Evolutionary conservation across 2,797 vertebrate species (phyloP), one percentile per base, ranked within the genome.

Genomic region (Eleutherodactylus coqui): DNA sequence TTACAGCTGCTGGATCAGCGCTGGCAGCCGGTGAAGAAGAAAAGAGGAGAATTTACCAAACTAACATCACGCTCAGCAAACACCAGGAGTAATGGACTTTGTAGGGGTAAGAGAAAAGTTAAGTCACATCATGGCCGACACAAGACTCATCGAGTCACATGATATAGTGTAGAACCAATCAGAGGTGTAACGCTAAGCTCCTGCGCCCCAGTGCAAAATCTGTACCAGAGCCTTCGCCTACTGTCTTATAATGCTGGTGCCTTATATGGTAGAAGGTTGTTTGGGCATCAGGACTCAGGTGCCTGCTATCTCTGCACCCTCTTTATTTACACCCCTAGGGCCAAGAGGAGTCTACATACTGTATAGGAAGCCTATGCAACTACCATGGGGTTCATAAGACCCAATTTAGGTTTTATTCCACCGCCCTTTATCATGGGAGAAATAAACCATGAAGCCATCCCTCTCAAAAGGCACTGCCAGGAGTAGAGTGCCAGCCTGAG

Each of bases 1-100:
- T 75, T 64, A 75, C 55, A 60, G 58, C 55, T 75, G 84, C 84
- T 75, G 78, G 43, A 75, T 86, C 84, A 80, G 84, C 77, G 55
- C 32, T 75, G 84, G 64, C 83, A 79, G 43, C 16, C 43, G 53
- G 8, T 5, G 24, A 60, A 10, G 51, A 78, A n/a, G 55, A 69
- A 84, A 85, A 80, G 2, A 58, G 24, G 36, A 17, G 16, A 89
- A 34, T 41, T 77, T 49, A 85, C 83, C 32, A 55, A 51, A 64
- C 41, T 79, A 41, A 62, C 53, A 9, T 45, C 53, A 17, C 19
- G 24, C 53, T 79, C 29, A 43, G 55, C 60, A 38, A 24, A 69
- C 64, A 38, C 64, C 34, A 4, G 17, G 17, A 10, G 34, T n/a
- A 13, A 6, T 13, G 16, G 29, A 55, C 53, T 55, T 55, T 55